Evolutionary conservation across 2,113 vertebrate species (phyloP).

Genomic region (Zosterops hypoxanthus): DNA sequence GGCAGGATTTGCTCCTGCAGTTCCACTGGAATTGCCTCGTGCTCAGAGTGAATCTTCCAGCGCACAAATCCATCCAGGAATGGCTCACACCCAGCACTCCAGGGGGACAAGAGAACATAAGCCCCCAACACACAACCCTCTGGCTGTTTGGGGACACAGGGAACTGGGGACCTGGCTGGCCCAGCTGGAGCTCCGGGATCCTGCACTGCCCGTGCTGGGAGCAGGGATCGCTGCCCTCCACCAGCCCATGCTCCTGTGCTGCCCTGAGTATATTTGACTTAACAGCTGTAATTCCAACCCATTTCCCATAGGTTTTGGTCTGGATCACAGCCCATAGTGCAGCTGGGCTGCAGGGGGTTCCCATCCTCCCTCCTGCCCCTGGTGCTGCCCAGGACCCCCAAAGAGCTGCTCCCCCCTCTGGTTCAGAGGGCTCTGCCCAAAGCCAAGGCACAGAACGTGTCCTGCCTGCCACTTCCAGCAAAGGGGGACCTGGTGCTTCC

Average conservation of each 20-base stretch:
- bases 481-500: neutral
- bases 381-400: neutral
- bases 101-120: neutral
- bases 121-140: fast-evolving
- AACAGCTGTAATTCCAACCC: too few relatives aligned
- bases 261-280: neutral
- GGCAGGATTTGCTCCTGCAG: neutral
- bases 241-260: fast-evolving
- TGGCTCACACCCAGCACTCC: neutral
- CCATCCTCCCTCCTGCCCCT: neutral
- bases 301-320: fast-evolving
- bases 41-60: neutral
- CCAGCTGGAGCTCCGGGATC: neutral
- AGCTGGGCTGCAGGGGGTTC: neutral
- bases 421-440: neutral
- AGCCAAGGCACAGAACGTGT: fast-evolving
- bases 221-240: neutral
- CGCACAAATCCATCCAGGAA: fast-evolving
- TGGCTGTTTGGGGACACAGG: neutral
- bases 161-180: fast-evolving
- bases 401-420: fast-evolving
- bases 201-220: neutral
- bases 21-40: neutral
- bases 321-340: neutral
- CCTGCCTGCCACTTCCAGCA: fast-evolving